These are phyloP conservation scores for Microcebus murinus DNA, from an alignment of 2,113 vertebrate species.

Conservation along the genomic window DNA sequence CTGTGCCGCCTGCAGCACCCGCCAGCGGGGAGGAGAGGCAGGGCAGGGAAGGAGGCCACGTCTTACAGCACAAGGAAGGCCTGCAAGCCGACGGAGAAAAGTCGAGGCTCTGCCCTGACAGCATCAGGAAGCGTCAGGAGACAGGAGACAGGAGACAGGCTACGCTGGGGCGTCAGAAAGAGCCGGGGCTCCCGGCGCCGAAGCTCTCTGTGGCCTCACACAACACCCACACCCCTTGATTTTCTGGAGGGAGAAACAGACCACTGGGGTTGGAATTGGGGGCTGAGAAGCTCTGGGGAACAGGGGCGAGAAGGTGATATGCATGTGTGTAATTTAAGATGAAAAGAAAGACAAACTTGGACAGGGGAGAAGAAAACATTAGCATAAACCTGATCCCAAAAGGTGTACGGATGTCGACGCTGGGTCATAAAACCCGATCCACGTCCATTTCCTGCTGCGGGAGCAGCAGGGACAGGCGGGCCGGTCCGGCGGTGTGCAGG, in stretches of 20 bases:
- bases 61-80: background rate
- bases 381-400: background rate
- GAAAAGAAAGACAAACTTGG: background rate
- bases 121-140: background rate
- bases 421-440: background rate
- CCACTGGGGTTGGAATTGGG: too few relatives aligned
- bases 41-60: rapidly evolving
- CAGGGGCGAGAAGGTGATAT: background rate
- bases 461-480: too few relatives aligned
- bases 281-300: background rate
- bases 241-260: background rate
- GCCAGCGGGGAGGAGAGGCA: background rate
- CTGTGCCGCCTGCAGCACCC: background rate
- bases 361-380: background rate
- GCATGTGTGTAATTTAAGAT: rapidly evolving
- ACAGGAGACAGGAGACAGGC: background rate
- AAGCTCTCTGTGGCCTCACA: background rate
- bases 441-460: background rate
- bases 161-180: background rate
- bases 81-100: rapidly evolving
- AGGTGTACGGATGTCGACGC: background rate
- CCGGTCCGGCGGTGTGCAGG: too few relatives aligned
- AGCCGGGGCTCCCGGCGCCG: background rate
- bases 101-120: background rate
- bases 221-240: too few relatives aligned